Evolutionary conservation across 2,113 vertebrate species (phyloP), one percentile per base, ranked within the genome.

Genomic region (Xiphorhynchus elegans): DNA sequence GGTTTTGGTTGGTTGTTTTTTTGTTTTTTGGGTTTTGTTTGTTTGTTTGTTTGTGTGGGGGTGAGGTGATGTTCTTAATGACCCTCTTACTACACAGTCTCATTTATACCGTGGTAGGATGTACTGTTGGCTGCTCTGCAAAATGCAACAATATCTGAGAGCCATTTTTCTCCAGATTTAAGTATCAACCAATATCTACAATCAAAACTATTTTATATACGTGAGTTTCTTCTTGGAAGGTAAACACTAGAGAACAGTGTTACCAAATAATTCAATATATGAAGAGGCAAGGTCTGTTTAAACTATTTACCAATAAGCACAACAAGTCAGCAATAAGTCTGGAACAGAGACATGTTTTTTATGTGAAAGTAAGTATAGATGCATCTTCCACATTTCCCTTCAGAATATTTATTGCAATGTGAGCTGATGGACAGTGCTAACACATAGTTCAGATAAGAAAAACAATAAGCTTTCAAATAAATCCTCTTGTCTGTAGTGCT

Each of bases 71-170:
- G 26, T 10, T 86, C 33, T 62, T 60, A 69, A 50, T 39, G 15
- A 42, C n/a, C 0, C 0, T 59, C 13, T 37, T 63, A 37, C 20
- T 68, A 14, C 68, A 37, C 2, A 9, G 6, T 64, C 29, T 64
- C 64, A 31, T 64, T 42, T 60, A 2, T 37, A 23, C 28, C 76
- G 17, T 26, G 56, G 15, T 15, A 69, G 17, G 37, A 91, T n/a
- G 15, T 28, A 64, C 13, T 59, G 8, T 8, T 55, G 50, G 50
- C 13, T 78, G 17, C 18, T 72, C 42, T 52, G 52, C 14, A 62
- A 63, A 81, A 78, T 0, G 3, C 46, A 82, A 19, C 26, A 25
- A 72, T 50, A 85, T 75, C 44, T 55, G 40, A 83, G 53, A 79
- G 11, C 10, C 28, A 20, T 47, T 96, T 93, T 72, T 64, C 26